Percentiles rank a stretch among this genome's conserved stretches.
Conservation (phyloP, 1,140 invertebrate genomes). For the Lutraria rhynchaena region DNA sequence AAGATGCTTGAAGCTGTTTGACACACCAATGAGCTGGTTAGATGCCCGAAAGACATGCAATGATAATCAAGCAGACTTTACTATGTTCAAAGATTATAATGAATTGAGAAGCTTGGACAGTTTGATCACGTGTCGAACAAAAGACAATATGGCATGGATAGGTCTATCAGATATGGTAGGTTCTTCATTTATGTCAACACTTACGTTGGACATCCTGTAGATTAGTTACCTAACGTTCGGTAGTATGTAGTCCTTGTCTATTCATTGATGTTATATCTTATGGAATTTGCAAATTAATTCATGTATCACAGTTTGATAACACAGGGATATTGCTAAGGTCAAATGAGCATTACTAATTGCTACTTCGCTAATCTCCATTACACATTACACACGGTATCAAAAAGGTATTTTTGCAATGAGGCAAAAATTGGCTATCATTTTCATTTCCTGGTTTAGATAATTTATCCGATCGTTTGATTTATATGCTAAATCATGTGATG, state of each 20-base stretch:
- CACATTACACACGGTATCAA: no score
- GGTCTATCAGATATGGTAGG: slow-evolving; percentile 51
- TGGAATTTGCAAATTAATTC: neutral
- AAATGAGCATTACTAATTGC: no score
- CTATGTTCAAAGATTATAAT: slow-evolving; percentile 24
- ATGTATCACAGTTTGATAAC: neutral
- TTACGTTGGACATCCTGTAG: neutral
- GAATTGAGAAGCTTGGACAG: slow-evolving; percentile 19
- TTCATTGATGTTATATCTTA: neutral
- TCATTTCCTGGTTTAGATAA: no score
- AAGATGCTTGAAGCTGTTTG: slow-evolving; percentile 44
- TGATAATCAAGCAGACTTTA: slow-evolving; percentile 39
- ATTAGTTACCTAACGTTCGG: neutral
- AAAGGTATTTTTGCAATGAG: no score
- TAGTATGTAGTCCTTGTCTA: neutral
- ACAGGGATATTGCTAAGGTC: no score
- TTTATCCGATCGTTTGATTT: no score
- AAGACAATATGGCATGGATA: slow-evolving; percentile 43
- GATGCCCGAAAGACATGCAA: slow-evolving; percentile 34
- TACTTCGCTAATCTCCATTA: no score
- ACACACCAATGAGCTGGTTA: slow-evolving; percentile 24
- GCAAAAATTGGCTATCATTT: no score
- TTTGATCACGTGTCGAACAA: slow-evolving; percentile 35
- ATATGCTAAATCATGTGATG: no score
- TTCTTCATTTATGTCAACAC: neutral